phyloP scores from a whole-genome alignment of 2,113 vertebrate genomes.

The Neopipo cinnamomea region DNA sequence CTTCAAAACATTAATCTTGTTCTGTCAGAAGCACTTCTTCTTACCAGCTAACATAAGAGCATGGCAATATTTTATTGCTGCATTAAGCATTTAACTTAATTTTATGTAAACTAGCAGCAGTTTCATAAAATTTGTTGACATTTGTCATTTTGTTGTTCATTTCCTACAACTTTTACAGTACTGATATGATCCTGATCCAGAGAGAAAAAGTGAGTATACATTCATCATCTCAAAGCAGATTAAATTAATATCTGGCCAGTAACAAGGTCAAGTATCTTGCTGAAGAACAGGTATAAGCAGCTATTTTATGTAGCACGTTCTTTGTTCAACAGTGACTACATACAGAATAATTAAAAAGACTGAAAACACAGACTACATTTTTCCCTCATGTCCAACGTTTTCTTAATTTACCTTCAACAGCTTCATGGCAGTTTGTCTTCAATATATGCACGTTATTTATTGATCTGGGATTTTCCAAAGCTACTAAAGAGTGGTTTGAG shows the following conservation, averaged over 20 bases:
- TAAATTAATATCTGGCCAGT: neutral
- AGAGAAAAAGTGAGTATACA: neutral
- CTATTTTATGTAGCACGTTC: neutral
- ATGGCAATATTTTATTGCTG: neutral
- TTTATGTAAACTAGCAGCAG: neutral
- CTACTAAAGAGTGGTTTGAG: neutral
- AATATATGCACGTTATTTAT: neutral
- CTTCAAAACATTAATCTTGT: neutral
- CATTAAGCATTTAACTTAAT: neutral
- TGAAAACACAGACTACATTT: neutral
- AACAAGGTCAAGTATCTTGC: neutral
- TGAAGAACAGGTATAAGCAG: neutral
- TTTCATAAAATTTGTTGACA: neutral
- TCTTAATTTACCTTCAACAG: neutral
- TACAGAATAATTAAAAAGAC: neutral
- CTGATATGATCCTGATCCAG: neutral
- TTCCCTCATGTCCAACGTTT: neutral
- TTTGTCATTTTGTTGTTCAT: neutral
- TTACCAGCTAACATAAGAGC: neutral
- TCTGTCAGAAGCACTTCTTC: neutral
- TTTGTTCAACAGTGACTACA: neutral
- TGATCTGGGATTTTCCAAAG: constrained; percentile 10
- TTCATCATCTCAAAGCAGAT: neutral
- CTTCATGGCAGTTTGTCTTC: neutral
- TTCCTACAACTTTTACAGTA: neutral